These are phyloP conservation scores for Phallusia fumigata DNA, from an alignment of 23 tunicate species.

Conservation along the genomic window DNA sequence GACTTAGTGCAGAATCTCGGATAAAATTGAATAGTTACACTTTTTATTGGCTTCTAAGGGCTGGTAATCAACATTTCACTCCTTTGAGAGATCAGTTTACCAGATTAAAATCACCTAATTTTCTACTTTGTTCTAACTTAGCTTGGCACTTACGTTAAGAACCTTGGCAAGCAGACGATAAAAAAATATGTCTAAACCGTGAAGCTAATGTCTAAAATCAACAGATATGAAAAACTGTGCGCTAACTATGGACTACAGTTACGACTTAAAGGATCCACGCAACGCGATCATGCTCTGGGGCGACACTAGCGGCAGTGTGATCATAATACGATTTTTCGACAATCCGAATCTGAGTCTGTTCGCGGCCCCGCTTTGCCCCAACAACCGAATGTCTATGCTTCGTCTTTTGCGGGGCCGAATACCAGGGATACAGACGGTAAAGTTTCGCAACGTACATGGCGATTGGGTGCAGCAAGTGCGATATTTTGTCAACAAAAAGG, in stretches of 20 bases:
- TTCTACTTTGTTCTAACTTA: too few relatives aligned
- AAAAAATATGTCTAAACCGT: too few relatives aligned
- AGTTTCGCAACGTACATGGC: slow-evolving; percentile 36
- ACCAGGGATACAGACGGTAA: slow-evolving; percentile 22
- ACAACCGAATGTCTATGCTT: slow-evolving; percentile 24
- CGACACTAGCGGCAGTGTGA: slow-evolving; percentile 76
- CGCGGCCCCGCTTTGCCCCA: slow-evolving; percentile 33
- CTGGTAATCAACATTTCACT: too few relatives aligned
- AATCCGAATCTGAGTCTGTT: slow-evolving; percentile 75
- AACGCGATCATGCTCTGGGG: slow-evolving; percentile 72
- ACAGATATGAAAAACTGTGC: slow-evolving; percentile 66
- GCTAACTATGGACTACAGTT: slow-evolving; percentile 74
- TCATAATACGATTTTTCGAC: slow-evolving; percentile 52
- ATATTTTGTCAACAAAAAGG: slow-evolving; percentile 67
- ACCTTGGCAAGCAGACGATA: too few relatives aligned
- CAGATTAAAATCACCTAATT: too few relatives aligned
- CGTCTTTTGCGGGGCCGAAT: slow-evolving; percentile 22
- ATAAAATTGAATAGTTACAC: too few relatives aligned
- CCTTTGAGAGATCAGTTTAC: too few relatives aligned
- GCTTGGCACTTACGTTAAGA: too few relatives aligned
- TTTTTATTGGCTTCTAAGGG: too few relatives aligned
- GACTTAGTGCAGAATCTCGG: too few relatives aligned
- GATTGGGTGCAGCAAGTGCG: slow-evolving; percentile 86
- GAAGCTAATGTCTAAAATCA: too few relatives aligned
- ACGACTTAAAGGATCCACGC: slow-evolving; percentile 34